A percentile compares a stretch with the other conserved stretches of the same genome.
Evolutionary conservation across 1,140 invertebrate genomes (phyloP).

Genomic region (Apis cerana): DNA sequence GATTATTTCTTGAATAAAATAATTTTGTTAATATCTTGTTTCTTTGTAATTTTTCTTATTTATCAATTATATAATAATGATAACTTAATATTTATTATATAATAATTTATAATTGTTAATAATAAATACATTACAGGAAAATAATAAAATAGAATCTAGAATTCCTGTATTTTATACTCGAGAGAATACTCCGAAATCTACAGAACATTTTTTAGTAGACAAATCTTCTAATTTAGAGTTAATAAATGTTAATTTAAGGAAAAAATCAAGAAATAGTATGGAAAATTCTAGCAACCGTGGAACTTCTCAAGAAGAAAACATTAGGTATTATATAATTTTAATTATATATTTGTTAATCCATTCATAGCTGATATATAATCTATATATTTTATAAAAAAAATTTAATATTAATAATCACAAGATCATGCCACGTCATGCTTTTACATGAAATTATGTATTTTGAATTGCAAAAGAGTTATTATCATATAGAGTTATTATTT

Average conservation of each 20-base stretch:
- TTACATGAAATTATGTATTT: too few species aligned
- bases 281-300: constrained; percentile 11
- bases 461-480: too few species aligned
- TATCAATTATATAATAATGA: background rate
- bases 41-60: too few species aligned
- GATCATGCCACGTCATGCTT: too few species aligned
- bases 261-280: constrained; percentile 14
- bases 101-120: background rate
- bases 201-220: constrained; percentile 17
- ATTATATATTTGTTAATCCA: background rate
- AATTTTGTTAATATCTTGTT: too few species aligned
- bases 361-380: background rate
- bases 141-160: constrained; percentile 62
- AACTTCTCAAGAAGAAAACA: constrained; percentile 39
- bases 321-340: constrained; percentile 39
- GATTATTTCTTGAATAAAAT: too few species aligned
- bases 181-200: constrained; percentile 49
- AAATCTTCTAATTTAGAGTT: constrained; percentile 41
- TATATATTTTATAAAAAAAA: background rate
- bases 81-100: background rate
- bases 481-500: too few species aligned
- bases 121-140: constrained; percentile 43
- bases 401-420: too few species aligned
- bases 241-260: constrained; percentile 35
- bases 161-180: constrained; percentile 64